Conservation (phyloP, 2,797 vertebrate genomes). For the Thalassophryne amazonica region DNA sequence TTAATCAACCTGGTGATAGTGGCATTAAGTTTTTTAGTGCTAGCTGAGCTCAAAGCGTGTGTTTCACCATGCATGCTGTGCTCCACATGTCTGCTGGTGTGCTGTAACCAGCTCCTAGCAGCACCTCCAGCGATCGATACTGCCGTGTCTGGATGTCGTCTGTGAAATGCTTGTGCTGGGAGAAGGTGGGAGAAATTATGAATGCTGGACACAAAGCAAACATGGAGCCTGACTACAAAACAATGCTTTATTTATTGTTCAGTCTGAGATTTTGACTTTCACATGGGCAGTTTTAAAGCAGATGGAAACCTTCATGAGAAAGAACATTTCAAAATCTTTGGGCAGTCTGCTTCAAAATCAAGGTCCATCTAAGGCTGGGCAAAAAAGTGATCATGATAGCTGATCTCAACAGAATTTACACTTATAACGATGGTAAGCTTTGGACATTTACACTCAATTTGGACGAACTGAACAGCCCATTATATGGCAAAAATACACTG, state of each 20-base stretch:
- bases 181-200: neutral
- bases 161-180: constrained; percentile 91
- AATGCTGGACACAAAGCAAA: neutral
- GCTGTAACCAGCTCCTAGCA: constrained; percentile 85
- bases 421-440: too few species aligned
- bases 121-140: constrained; percentile 90
- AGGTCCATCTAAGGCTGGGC: too few species aligned
- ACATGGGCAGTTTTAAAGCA: neutral
- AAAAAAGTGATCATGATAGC: too few species aligned
- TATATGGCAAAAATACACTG: too few species aligned
- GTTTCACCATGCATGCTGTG: constrained; percentile 89
- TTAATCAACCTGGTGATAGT: neutral
- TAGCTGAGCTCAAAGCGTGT: neutral
- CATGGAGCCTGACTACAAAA: neutral
- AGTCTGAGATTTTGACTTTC: neutral
- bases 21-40: neutral
- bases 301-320: neutral
- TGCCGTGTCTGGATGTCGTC: constrained; percentile 94
- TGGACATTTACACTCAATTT: too few species aligned
- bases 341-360: too few species aligned
- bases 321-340: too few species aligned
- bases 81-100: constrained; percentile 94
- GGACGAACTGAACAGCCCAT: too few species aligned
- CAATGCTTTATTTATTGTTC: neutral
- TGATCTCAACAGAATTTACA: too few species aligned